Percentiles rank a stretch among this genome's conserved stretches.
Evolutionary conservation across 2,797 vertebrate species (phyloP).

Genomic region (Darevskia mixta): DNA sequence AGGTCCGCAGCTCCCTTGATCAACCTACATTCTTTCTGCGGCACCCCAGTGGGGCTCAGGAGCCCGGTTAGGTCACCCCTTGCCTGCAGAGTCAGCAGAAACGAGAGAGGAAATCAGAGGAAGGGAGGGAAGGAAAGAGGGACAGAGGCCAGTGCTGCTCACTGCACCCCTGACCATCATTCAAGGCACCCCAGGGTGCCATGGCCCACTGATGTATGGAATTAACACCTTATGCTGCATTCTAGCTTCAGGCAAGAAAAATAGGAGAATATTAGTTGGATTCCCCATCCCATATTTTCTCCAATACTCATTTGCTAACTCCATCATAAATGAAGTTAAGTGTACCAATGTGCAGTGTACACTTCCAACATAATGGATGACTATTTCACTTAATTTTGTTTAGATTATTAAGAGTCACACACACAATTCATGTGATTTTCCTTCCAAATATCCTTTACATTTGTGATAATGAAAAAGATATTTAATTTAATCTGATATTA

Average conservation of each 20-base stretch:
- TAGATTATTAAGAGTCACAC: neutral
- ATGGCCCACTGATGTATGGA: too few relatives aligned
- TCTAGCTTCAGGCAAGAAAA: neutral
- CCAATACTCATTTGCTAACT: neutral
- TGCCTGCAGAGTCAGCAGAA: too few relatives aligned
- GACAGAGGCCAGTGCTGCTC: too few relatives aligned
- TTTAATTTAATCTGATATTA: neutral
- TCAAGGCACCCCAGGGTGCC: too few relatives aligned
- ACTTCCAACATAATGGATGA: neutral
- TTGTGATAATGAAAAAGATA: too few relatives aligned
- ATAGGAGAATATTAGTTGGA: neutral
- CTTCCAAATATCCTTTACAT: neutral
- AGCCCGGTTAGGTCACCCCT: too few relatives aligned
- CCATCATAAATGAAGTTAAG: neutral
- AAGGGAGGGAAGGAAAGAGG: too few relatives aligned
- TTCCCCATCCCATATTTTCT: neutral
- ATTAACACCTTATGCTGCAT: neutral
- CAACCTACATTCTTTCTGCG: too few relatives aligned
- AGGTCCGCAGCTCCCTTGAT: too few relatives aligned
- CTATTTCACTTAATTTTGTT: neutral
- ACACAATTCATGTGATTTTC: neutral
- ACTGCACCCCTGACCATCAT: too few relatives aligned
- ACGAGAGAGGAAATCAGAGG: too few relatives aligned
- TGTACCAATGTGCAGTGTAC: neutral
- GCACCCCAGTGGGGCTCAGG: too few relatives aligned